Conservation (phyloP, 2,888 invertebrate species). For the Dolomedes plantarius region DNA sequence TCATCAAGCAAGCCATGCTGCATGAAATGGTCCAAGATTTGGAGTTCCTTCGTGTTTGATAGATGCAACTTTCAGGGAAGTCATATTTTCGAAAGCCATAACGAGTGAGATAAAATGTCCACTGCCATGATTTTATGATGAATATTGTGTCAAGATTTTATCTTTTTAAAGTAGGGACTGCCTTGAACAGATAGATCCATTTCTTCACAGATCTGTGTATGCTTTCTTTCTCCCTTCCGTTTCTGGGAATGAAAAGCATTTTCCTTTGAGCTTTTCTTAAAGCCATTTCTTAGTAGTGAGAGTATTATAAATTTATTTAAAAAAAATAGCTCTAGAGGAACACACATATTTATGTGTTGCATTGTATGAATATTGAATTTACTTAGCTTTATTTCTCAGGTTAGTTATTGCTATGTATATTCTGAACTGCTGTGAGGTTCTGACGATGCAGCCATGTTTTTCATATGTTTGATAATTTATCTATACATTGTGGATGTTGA, state of each 20-base stretch:
- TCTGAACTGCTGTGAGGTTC: neutral
- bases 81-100: slow-evolving; percentile 8
- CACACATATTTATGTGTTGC: neutral
- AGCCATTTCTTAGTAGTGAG: neutral
- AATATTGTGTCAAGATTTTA: slow-evolving; percentile 19
- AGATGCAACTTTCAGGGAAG: slow-evolving; percentile 46
- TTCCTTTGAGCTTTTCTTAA: neutral
- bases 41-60: slow-evolving; percentile 20
- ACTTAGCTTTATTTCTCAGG: neutral
- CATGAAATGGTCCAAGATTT: neutral
- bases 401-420: neutral
- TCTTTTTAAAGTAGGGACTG: slow-evolving; percentile 12
- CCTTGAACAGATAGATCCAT: neutral
- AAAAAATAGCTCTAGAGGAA: neutral
- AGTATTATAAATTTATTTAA: neutral
- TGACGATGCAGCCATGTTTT: neutral
- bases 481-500: neutral
- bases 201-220: slow-evolving; percentile 13
- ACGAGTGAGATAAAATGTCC: slow-evolving; percentile 37
- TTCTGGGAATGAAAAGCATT: neutral
- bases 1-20: neutral
- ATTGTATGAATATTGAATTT: neutral
- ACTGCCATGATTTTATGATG: slow-evolving; percentile 43
- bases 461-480: neutral
- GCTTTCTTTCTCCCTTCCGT: neutral